phyloP scores from a whole-genome alignment of 1,140 invertebrate genomes.

The Zaprionus nigranus region DNA sequence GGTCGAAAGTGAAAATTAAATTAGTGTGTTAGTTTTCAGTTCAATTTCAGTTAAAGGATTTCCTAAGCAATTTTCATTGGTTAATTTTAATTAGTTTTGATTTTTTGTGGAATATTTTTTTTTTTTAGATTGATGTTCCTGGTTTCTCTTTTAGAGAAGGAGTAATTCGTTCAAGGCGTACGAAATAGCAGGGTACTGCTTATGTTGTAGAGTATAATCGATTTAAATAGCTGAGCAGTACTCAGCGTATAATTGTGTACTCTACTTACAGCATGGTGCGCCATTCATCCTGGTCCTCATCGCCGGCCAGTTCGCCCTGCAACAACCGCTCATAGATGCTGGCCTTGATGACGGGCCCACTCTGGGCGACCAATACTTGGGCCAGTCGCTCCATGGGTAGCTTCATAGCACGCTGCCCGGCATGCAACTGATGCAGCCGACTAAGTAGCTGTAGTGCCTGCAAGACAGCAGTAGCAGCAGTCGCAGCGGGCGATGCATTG shows the following conservation, averaged over 20 bases:
- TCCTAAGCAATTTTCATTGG: not conserved
- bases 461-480: slow-evolving; percentile 16
- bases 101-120: not conserved
- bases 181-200: not conserved
- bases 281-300: slow-evolving; percentile 61
- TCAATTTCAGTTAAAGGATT: not conserved
- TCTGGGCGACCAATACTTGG: slow-evolving; percentile 49
- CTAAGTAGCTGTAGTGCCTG: slow-evolving; percentile 63
- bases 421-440: slow-evolving; percentile 68
- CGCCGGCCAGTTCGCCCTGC: slow-evolving; percentile 57
- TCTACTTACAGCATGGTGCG: slow-evolving; percentile 67
- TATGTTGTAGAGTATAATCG: slow-evolving; percentile 16
- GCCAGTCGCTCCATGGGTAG: slow-evolving; percentile 65
- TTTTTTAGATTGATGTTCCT: not conserved
- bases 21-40: not conserved
- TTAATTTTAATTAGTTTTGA: not conserved
- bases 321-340: slow-evolving; percentile 56
- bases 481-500: slow-evolving; percentile 3
- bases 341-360: slow-evolving; percentile 32
- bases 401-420: slow-evolving; percentile 56
- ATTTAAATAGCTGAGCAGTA: slow-evolving; percentile 34
- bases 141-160: not conserved
- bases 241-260: slow-evolving; percentile 33
- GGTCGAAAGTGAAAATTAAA: not conserved
- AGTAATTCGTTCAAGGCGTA: not conserved